Conservation (phyloP, 2,888 invertebrate species). For the Metallyticus violacea region DNA sequence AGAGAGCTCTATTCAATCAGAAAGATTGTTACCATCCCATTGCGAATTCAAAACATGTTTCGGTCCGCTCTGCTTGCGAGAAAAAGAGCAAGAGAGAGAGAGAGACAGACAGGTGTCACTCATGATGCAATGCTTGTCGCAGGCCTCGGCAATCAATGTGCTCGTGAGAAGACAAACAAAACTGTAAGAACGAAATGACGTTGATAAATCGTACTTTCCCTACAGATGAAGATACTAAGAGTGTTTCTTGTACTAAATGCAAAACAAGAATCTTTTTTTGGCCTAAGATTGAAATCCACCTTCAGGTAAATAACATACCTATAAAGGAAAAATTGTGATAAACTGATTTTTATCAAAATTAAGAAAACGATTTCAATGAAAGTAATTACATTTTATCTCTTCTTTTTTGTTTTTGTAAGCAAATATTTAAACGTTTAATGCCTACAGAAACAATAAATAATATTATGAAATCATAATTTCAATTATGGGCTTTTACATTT, state of each 20-base stretch:
- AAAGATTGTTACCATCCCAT: background rate
- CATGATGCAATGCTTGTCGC: background rate
- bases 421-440: no score
- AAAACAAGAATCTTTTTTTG: no score
- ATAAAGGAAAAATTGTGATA: background rate
- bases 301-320: no score
- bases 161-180: background rate
- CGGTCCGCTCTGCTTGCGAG: background rate
- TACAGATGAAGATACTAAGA: background rate
- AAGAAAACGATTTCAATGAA: no score
- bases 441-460: no score
- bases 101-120: background rate
- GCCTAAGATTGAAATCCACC: no score
- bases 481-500: no score
- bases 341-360: background rate
- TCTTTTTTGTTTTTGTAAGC: no score
- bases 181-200: background rate
- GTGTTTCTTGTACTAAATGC: background rate
- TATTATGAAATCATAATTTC: no score
- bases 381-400: no score
- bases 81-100: conserved; percentile 3
- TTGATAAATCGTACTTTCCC: background rate
- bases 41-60: background rate
- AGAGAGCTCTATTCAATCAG: background rate
- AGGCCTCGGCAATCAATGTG: background rate